These are phyloP conservation scores for Sinocyclocheilus maitianheensis DNA, from an alignment of 2,113 vertebrate species.

Conservation along the genomic window DNA sequence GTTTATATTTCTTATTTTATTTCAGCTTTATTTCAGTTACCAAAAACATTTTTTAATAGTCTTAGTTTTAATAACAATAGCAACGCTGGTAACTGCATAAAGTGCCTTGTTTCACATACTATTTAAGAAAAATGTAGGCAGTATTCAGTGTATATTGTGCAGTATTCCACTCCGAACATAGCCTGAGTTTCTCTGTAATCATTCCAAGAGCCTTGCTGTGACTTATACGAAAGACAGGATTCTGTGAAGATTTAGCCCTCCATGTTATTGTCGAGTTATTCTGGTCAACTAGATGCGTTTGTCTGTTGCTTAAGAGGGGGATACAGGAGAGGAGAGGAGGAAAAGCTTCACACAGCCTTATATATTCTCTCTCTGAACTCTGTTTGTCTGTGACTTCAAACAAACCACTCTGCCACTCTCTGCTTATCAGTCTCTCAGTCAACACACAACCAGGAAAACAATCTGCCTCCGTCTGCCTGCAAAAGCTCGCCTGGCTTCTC, in stretches of 20 bases:
- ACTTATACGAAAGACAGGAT: not conserved
- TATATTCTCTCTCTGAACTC: slow-evolving; percentile 26
- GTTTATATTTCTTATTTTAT: too few relatives aligned
- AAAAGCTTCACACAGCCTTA: slow-evolving; percentile 10
- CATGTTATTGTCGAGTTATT: slow-evolving; percentile 22
- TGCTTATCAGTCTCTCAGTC: slow-evolving; percentile 37
- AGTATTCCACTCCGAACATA: not conserved
- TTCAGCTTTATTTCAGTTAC: too few relatives aligned
- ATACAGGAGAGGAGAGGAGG: not conserved
- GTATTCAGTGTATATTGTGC: not conserved
- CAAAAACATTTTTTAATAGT: too few relatives aligned
- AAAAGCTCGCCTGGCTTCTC: slow-evolving; percentile 10
- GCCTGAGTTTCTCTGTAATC: not conserved
- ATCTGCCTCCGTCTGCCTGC: slow-evolving; percentile 31
- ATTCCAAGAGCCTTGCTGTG: not conserved
- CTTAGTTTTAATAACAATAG: not conserved
- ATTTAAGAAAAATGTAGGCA: not conserved
- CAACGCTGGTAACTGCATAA: not conserved
- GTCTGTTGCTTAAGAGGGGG: not conserved
- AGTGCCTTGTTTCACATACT: not conserved
- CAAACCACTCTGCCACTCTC: slow-evolving; percentile 33
- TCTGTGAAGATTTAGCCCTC: not conserved
- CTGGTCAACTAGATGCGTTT: slow-evolving; percentile 17
- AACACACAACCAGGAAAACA: slow-evolving; percentile 22
- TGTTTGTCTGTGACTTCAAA: slow-evolving; percentile 39